These are phyloP conservation scores for Cirrhinus molitorella DNA, from an alignment of 2,797 vertebrate genomes.

Conservation along the genomic window DNA sequence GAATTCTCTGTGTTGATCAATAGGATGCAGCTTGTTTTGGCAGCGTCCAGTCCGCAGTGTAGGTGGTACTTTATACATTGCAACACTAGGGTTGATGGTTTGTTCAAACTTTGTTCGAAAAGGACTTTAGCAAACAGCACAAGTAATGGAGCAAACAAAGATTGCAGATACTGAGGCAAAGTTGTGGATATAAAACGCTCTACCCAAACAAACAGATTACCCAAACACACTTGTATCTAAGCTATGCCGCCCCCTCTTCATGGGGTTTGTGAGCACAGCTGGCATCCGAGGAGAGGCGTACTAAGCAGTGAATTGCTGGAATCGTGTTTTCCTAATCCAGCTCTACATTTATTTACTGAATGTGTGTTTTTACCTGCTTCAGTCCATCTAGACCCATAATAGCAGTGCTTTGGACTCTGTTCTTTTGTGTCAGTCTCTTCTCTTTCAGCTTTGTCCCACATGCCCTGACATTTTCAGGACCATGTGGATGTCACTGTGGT, in stretches of 20 bases:
- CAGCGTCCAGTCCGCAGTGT: not conserved
- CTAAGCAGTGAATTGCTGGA: not conserved
- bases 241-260: not conserved
- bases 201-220: constrained; percentile 20
- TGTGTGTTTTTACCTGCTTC: not conserved
- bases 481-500: constrained; percentile 23
- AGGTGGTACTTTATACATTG: not conserved
- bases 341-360: constrained; percentile 10
- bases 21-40: not conserved
- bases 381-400: constrained; percentile 2
- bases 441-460: constrained; percentile 12
- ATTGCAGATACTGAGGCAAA: not conserved
- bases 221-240: constrained; percentile 1
- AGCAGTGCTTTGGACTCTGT: not conserved
- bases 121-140: not conserved
- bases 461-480: constrained; percentile 40
- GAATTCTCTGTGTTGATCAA: not conserved
- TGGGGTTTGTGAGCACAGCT: not conserved
- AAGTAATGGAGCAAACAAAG: not conserved
- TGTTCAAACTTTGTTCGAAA: not conserved
- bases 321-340: constrained; percentile 21
- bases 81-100: not conserved
- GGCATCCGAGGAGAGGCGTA: not conserved
- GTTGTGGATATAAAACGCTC: not conserved
- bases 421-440: constrained; percentile 8